Evolutionary conservation across 2,113 vertebrate species (phyloP), one percentile per base, ranked within the genome.

Genomic region (Tachuris rubrigastra): DNA sequence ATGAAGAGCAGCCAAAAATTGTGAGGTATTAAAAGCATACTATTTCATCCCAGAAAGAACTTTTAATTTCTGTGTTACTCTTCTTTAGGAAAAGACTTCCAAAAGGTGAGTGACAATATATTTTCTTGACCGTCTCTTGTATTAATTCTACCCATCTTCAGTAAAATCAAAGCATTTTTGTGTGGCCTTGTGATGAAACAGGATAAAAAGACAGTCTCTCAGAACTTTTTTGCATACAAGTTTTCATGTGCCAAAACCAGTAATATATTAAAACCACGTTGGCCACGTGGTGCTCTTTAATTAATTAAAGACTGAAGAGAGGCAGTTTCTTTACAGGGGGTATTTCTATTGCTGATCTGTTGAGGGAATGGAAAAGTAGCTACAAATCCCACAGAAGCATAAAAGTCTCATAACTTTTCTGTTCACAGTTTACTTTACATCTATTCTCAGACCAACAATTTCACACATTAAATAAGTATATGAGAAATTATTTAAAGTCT

Each of bases 241-340:
- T 96, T 59, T 76, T 69, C 27, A 28, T 52, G 84, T 46, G 47
- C 52, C 88, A 87, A 92, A 92, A 96, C 89, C 88, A 89, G 63
- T 95, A 97, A 96, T 46, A 96, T 31, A 95, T 93, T 91, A 97
- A 98, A 98, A 93, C 83, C 86, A 93, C 88, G 94, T 17, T 35
- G 92, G 39, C 90, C 89, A 67, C 96, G 97, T n/a, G n/a, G 81
- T 42, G 16, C 71, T 96, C 84, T 92, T 97, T 95, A 97, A 90
- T 79, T 85, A 94, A 95, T 85, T 96, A 96, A 97, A 85, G 27
- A 47, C 60, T 92, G 72, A 96, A 96, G 80, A 85, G 89, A 96
- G 85, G 72, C 80, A 96, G 79, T n/a, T 62, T 86, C 77, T 94
- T 87, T 41, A 67, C 37, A 95, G 7, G 4, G 60, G 31, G 75